phyloP scores from a whole-genome alignment of 2,113 vertebrate genomes.

The Bolborhynchus lineola region DNA sequence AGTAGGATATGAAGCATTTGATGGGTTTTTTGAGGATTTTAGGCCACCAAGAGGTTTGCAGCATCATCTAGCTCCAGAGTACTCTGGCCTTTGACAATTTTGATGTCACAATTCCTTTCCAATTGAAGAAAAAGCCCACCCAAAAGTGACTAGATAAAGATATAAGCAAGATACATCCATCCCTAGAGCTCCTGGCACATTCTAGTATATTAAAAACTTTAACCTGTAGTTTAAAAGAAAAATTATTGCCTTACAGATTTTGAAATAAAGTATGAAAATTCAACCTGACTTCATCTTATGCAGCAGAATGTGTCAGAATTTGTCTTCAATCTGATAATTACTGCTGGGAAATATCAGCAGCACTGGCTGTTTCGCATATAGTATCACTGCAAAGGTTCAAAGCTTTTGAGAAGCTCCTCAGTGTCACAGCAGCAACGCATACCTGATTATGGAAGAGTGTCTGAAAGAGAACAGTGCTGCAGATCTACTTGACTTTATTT shows the following conservation, averaged over 20 bases:
- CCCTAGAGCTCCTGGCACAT: fast-evolving
- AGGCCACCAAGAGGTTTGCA: not conserved
- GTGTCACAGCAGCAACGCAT: not conserved
- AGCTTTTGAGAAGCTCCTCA: not conserved
- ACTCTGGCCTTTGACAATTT: not conserved
- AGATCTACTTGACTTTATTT: not conserved
- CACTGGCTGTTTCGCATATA: not conserved
- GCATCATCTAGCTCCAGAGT: not conserved
- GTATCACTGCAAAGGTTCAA: not conserved
- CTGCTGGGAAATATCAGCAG: not conserved
- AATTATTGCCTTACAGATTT: not conserved
- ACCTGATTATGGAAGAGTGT: not conserved
- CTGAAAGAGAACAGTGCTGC: not conserved
- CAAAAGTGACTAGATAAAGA: not conserved
- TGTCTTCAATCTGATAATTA: not conserved
- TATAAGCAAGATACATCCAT: not conserved
- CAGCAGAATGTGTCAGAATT: not conserved
- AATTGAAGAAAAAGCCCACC: not conserved
- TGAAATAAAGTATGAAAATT: not conserved
- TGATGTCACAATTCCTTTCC: not conserved
- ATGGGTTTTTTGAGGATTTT: not conserved
- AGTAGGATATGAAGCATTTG: not conserved
- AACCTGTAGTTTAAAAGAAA: not conserved
- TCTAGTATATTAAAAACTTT: not conserved
- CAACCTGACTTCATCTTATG: not conserved